Evolutionary conservation across 1,140 invertebrate genomes (phyloP), one percentile per base, ranked within the genome.

Genomic region (Hermetia illucens): DNA sequence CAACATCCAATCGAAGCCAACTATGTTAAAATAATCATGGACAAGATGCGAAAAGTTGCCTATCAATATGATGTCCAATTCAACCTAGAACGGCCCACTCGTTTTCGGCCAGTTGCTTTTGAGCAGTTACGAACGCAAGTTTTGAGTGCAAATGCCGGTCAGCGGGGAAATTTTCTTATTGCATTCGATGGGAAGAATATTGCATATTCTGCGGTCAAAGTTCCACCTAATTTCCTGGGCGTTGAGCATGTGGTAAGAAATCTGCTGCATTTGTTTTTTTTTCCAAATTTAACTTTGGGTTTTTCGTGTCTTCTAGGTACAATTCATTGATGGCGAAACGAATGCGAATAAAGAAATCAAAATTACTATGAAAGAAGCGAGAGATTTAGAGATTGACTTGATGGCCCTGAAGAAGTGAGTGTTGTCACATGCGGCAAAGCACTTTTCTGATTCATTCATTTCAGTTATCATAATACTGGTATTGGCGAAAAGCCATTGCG

Each of bases 161-260:
- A n/a, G n/a, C n/a, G n/a, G n/a, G n/a, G 48, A 15, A 36, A 42
- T n/a, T 39, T 19, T 1, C 40, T 47, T 39, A 74, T 75, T 3
- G 81, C 79, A 13, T 86, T 71, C 64, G 82, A 86, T 64, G 82
- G 82, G 5, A 68, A 63, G 16, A 77, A 72, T 41, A 81, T 76
- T 55, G 55, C 76, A 17, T 82, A 20, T 15, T 6, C 22, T 3
- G 3, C 22, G 22, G 3, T 27, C 25, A 27, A 3, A 19, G n/a
- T 38, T 5, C 12, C 15, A 10, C 19, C 18, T 15, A 18, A 37
- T 20, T 35, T 38, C 34, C 18, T 46, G 10, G 22, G 6, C 4
- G 24, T 32, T 4, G 8, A 8, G 8, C 24, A 27, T 27, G 24
- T 9, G 24, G 24, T 27, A 9, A 27, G 24, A 27, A 9, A 27